These are phyloP conservation scores for Mirza zaza DNA, from an alignment of 2,113 vertebrate species.

Conservation along the genomic window DNA sequence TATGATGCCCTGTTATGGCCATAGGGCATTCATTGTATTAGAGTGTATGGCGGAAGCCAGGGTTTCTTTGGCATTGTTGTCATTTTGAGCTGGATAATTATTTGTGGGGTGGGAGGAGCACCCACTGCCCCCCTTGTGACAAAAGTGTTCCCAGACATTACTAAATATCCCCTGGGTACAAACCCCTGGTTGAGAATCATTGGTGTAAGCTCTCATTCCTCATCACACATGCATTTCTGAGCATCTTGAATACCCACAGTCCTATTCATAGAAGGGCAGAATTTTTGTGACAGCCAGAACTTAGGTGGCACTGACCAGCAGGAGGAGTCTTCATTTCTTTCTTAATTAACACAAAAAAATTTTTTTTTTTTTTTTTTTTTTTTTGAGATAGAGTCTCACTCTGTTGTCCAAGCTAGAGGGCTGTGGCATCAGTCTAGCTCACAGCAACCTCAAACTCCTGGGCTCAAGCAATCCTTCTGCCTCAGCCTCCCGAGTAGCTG, in stretches of 20 bases:
- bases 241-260: background rate
- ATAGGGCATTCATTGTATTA: background rate
- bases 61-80: background rate
- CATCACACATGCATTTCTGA: background rate
- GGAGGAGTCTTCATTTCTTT: background rate
- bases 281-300: background rate
- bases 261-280: background rate
- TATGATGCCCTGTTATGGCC: background rate
- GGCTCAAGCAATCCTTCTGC: no score
- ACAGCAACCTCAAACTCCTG: no score
- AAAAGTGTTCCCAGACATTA: background rate
- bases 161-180: background rate
- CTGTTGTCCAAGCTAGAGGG: no score
- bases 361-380: no score
- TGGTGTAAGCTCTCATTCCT: background rate
- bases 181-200: background rate
- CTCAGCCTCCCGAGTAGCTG: no score
- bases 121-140: background rate
- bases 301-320: background rate
- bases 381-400: no score
- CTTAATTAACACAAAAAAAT: background rate
- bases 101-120: background rate
- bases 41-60: background rate
- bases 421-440: no score
- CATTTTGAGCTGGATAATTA: conserved; percentile 10